Conservation (phyloP, 2,113 vertebrate species). For the Hystrix cristata region DNA sequence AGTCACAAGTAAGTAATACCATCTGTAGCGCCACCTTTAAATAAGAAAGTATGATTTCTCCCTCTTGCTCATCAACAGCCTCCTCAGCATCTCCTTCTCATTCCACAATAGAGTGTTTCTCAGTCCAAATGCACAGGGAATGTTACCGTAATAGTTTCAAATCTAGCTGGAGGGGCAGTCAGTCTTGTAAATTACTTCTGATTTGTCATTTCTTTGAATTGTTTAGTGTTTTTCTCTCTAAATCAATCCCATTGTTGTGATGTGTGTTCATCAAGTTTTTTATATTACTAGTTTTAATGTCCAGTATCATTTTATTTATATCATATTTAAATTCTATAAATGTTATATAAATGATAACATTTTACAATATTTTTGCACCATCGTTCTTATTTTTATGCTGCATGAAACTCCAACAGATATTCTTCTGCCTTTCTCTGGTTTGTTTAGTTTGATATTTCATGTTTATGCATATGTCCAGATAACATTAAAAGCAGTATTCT, state of each 20-base stretch:
- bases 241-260: neutral
- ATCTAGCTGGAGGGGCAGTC: neutral
- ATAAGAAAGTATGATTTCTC: neutral
- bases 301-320: neutral
- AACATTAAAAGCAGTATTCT: neutral
- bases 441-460: neutral
- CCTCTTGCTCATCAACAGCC: neutral
- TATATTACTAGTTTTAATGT: neutral
- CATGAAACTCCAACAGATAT: neutral
- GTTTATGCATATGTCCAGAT: neutral
- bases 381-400: neutral
- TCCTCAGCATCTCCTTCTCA: neutral
- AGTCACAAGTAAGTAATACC: neutral
- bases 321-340: neutral
- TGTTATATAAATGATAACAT: neutral
- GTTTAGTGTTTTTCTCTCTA: neutral
- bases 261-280: neutral
- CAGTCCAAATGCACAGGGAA: neutral
- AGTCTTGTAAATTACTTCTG: neutral
- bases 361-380: neutral
- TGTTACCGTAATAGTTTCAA: neutral
- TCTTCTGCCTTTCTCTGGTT: neutral
- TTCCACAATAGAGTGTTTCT: neutral
- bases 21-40: neutral
- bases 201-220: slow-evolving; percentile 40